Evolutionary conservation across 2,113 vertebrate species (phyloP).

Genomic region (Gymnarchus niloticus): DNA sequence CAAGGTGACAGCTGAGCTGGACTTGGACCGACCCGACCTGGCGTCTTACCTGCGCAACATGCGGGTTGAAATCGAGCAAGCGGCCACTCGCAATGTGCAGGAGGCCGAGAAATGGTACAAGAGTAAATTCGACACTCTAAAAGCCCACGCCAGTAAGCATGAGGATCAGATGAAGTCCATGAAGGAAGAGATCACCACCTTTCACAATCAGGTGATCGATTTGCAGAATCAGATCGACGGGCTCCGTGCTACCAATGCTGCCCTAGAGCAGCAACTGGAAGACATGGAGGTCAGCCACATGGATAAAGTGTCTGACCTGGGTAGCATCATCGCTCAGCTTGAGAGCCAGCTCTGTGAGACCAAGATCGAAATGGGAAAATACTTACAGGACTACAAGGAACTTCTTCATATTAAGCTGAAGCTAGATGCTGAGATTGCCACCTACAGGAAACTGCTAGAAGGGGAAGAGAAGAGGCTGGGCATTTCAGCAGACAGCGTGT

Average conservation of each 20-base stretch:
- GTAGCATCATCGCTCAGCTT: conserved; percentile 58
- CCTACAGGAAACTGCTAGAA: conserved; percentile 71
- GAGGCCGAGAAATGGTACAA: conserved; percentile 75
- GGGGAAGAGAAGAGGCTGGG: conserved; percentile 67
- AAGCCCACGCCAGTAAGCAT: conserved; percentile 58
- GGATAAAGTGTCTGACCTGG: conserved; percentile 53
- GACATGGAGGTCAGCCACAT: conserved; percentile 65
- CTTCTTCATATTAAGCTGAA: conserved; percentile 69
- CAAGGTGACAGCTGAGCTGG: conserved; percentile 56
- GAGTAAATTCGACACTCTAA: conserved; percentile 66
- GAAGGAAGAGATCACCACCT: conserved; percentile 64
- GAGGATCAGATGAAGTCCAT: conserved; percentile 61
- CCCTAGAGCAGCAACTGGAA: conserved; percentile 65
- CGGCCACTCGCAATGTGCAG: conserved; percentile 62
- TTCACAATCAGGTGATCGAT: conserved; percentile 57
- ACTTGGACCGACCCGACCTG: conserved; percentile 53
- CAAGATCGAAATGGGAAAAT: conserved; percentile 60
- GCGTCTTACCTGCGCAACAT: conserved; percentile 55
- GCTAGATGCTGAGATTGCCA: conserved; percentile 69
- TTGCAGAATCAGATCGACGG: conserved; percentile 67
- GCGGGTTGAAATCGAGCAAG: conserved; percentile 61
- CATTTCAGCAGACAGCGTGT: conserved; percentile 40
- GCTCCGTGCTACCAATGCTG: conserved; percentile 53
- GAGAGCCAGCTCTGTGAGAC: conserved; percentile 67
- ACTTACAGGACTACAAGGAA: conserved; percentile 56